A percentile compares a stretch with the other conserved stretches of the same genome.
Evolutionary conservation across 2,797 vertebrate species (phyloP).

Genomic region (Craterocephalus amniculus): DNA sequence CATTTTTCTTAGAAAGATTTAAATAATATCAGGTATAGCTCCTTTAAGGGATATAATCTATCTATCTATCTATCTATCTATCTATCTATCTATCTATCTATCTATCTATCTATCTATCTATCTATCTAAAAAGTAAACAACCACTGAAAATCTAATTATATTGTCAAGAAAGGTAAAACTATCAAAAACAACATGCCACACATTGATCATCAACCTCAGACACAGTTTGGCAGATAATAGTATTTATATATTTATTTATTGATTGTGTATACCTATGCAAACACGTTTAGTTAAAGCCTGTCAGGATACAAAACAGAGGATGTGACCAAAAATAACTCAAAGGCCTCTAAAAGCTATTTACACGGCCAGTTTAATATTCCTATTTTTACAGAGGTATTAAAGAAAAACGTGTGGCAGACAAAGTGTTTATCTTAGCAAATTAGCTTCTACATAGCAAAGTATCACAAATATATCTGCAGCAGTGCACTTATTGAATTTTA

Average conservation of each 20-base stretch:
- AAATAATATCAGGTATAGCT: too few relatives aligned
- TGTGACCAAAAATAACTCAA: conserved; percentile 61
- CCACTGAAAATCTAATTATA: too few relatives aligned
- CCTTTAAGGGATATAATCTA: too few relatives aligned
- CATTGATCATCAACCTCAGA: neutral
- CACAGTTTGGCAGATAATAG: conserved; percentile 29
- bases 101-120: too few relatives aligned
- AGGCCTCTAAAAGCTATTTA: conserved; percentile 72
- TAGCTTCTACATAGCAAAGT: conserved; percentile 66
- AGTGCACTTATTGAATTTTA: conserved; percentile 45
- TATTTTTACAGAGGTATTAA: conserved; percentile 62
- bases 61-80: too few relatives aligned
- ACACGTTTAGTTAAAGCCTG: conserved; percentile 59
- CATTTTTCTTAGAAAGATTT: too few relatives aligned
- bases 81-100: too few relatives aligned
- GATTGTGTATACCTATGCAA: conserved; percentile 68
- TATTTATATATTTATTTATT: conserved; percentile 43
- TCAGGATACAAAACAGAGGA: conserved; percentile 56
- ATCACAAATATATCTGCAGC: conserved; percentile 66
- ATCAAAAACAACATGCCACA: neutral
- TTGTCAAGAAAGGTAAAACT: too few relatives aligned
- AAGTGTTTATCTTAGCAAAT: conserved; percentile 55
- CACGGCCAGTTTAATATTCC: conserved; percentile 53
- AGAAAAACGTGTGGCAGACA: conserved; percentile 38
- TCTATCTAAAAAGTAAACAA: too few relatives aligned